phyloP scores from a whole-genome alignment of 2,113 vertebrate genomes.

The Vicugna pacos region DNA sequence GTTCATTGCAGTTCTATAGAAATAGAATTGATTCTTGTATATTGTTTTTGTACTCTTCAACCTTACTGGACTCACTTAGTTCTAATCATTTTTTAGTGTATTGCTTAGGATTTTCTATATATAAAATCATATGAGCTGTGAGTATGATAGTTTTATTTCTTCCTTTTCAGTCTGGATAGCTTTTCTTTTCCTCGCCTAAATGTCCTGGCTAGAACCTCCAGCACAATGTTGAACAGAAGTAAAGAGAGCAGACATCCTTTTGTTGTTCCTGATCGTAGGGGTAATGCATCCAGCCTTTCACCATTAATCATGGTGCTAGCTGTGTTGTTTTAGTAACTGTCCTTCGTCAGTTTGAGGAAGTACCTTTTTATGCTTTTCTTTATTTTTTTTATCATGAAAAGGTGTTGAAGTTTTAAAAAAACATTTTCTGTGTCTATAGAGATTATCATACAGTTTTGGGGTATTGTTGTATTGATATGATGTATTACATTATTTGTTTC shows the following conservation, averaged over 20 bases:
- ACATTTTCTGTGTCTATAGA: neutral
- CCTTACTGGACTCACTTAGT: neutral
- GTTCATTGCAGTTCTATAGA: neutral
- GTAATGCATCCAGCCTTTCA: neutral
- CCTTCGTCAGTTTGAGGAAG: neutral
- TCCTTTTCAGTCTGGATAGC: neutral
- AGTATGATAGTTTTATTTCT: neutral
- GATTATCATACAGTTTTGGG: neutral
- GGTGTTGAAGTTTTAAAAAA: neutral
- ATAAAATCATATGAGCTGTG: neutral
- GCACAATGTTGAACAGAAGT: neutral
- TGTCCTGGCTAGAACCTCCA: neutral
- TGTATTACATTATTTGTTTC: neutral
- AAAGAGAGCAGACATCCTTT: neutral
- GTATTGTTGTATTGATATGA: neutral
- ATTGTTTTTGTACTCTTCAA: neutral
- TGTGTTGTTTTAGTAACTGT: neutral
- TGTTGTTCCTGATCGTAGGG: neutral
- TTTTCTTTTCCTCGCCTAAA: neutral
- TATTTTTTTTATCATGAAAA: neutral
- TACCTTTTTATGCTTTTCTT: neutral
- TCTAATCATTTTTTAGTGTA: neutral
- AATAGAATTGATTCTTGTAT: neutral
- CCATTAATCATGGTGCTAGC: neutral
- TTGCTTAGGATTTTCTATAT: neutral